Evolutionary conservation across 2,888 invertebrate genomes (phyloP).

Genomic region (Asteroscopus sphinx): DNA sequence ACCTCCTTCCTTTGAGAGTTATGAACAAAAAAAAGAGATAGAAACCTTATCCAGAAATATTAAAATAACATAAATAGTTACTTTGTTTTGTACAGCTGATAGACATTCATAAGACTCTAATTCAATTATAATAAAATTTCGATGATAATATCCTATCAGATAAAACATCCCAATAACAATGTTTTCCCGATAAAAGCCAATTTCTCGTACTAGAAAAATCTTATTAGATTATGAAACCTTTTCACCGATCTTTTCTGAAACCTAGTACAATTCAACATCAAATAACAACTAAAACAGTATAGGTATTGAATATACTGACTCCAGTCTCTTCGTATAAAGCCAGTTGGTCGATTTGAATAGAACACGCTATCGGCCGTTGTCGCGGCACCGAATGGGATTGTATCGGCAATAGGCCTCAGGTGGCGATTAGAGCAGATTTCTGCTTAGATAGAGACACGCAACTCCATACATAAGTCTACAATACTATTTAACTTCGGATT

Average conservation of each 20-base stretch:
- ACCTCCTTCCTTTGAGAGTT: constrained; percentile 16
- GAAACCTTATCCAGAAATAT: constrained; percentile 1
- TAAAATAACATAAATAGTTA: constrained; percentile 12
- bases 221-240: not conserved
- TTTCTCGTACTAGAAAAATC: not conserved
- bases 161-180: not conserved
- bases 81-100: too few species aligned
- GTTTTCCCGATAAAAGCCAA: not conserved
- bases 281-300: constrained; percentile 35
- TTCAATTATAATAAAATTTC: too few species aligned
- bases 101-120: too few species aligned
- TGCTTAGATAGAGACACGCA: constrained; percentile 66
- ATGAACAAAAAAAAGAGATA: constrained; percentile 7
- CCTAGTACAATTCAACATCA: constrained; percentile 10
- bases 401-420: constrained; percentile 79
- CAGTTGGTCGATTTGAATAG: constrained; percentile 79
- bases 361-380: constrained; percentile 79
- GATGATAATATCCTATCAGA: not conserved
- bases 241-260: not conserved
- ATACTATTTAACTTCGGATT: constrained; percentile 51
- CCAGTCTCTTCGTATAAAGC: constrained; percentile 51
- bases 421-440: constrained; percentile 81
- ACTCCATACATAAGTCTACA: constrained; percentile 46
- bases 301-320: constrained; percentile 51
- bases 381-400: constrained; percentile 68